Evolutionary conservation across 1,140 invertebrate genomes (phyloP).

Genomic region (Microplitis mediator): DNA sequence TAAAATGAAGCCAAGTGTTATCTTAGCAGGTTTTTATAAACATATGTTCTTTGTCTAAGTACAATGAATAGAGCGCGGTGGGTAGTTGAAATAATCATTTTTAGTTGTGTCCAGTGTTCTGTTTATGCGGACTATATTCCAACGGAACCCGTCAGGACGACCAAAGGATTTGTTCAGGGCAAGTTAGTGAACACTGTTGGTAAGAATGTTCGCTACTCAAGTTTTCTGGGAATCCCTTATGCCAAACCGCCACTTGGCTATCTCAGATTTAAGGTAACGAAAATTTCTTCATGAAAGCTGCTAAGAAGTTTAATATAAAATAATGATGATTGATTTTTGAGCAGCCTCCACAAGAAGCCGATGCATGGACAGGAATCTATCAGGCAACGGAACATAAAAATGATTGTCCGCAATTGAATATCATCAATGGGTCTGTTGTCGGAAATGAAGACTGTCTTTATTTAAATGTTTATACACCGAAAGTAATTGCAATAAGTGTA

Average conservation of each 20-base stretch:
- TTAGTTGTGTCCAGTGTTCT: too few relatives aligned
- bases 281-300: too few relatives aligned
- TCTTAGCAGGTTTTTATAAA: too few relatives aligned
- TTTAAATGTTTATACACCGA: constrained; percentile 70
- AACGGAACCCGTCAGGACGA: background rate
- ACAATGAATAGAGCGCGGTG: too few relatives aligned
- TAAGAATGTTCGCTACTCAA: constrained; percentile 34
- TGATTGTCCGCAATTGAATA: constrained; percentile 30
- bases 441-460: constrained; percentile 71
- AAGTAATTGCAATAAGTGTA: constrained; percentile 23
- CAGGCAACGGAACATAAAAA: constrained; percentile 27
- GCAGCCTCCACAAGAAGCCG: constrained; percentile 31
- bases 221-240: constrained; percentile 47
- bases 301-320: background rate
- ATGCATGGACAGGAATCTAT: constrained; percentile 31
- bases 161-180: constrained; percentile 28
- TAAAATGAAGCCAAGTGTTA: too few relatives aligned
- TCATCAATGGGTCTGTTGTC: background rate
- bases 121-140: too few relatives aligned
- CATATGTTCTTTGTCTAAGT: too few relatives aligned
- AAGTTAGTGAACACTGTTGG: constrained; percentile 30
- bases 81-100: too few relatives aligned
- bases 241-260: constrained; percentile 37
- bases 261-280: constrained; percentile 37
- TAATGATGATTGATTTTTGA: constrained; percentile 2